phyloP scores from a whole-genome alignment of 2,113 vertebrate genomes.

The Pandion haliaetus region DNA sequence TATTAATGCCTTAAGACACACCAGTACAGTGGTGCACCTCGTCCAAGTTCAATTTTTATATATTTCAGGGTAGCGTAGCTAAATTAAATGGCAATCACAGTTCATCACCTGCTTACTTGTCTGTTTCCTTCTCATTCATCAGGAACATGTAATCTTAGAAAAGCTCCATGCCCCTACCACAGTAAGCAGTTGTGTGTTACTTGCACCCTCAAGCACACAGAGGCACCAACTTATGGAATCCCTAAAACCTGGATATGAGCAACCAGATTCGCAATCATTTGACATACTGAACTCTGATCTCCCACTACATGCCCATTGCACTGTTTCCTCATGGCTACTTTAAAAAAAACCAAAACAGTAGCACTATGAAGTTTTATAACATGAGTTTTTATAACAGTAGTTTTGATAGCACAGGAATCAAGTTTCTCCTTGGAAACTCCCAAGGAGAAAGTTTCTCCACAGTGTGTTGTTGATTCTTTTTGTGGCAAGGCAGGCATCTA shows the following conservation, averaged over 20 bases:
- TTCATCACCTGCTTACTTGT: background rate
- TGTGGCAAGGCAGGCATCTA: background rate
- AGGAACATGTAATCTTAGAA: background rate
- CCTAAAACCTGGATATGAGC: background rate
- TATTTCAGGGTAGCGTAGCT: background rate
- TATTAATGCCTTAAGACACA: background rate
- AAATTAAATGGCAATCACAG: background rate
- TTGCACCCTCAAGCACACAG: background rate
- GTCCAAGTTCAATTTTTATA: background rate
- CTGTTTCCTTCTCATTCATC: background rate
- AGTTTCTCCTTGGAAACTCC: background rate
- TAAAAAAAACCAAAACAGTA: rapidly evolving
- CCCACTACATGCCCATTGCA: background rate
- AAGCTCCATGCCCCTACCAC: background rate
- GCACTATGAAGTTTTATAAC: background rate
- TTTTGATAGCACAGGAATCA: background rate
- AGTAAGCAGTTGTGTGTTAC: background rate
- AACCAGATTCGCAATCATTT: background rate
- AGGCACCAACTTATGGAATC: background rate
- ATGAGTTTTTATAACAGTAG: rapidly evolving
- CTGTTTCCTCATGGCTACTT: background rate
- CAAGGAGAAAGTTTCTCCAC: background rate
- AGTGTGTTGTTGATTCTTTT: background rate
- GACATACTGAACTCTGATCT: background rate
- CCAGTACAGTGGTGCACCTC: background rate